Evolutionary conservation across 2,888 invertebrate species (phyloP), one percentile per base, ranked within the genome.

Genomic region (Perdita meconis): DNA sequence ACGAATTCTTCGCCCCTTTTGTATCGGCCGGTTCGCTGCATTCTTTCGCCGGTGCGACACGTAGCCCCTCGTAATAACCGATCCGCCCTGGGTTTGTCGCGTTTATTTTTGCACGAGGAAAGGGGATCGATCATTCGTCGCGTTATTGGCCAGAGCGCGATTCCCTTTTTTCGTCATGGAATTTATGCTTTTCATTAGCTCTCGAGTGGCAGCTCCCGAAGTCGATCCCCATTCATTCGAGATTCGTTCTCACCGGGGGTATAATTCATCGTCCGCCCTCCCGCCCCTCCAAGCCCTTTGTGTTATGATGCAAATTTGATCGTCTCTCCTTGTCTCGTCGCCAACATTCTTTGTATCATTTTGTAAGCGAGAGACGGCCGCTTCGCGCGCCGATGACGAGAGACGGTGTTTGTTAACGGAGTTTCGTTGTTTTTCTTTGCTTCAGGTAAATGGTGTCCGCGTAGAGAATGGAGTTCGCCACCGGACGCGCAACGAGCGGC

Each of bases 401-500:
- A 10, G 38, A 24, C 22, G 38, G 12, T 61, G 34, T 67, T 71
- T 47, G n/a, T 47, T 82, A 84, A 84, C 50, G 66, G 56, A 19
- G 63, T 55, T 57, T 34, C 61, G 65, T 63, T 66, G 44, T 74
- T 68, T 64, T 70, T 72, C 44, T 82, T 64, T 75, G 84, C 88
- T 95, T 12, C 95, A 97, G 97, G 97, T 93, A 97, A 97, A 95
- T 97, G 97, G 97, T 97, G 97, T 95, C 95, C 95, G 92, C 95
- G 97, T 93, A 95, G 97, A 93, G 97, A 97, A 93, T 97, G 97
- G 97, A 97, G 96, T 88, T 96, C 96, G 89, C 96, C 96, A 89
- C 96, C 96, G 88, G 97, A 97, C 93, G 96, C 97, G 89, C 94
- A 93, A 87, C 92, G 95, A 93, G 95, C 95, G 92, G 94, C 94